Percentiles rank a stretch among this genome's conserved stretches.
phyloP scores from a whole-genome alignment of 53 echinoderm and acorn worm genomes.

The Echinarachnius parma region DNA sequence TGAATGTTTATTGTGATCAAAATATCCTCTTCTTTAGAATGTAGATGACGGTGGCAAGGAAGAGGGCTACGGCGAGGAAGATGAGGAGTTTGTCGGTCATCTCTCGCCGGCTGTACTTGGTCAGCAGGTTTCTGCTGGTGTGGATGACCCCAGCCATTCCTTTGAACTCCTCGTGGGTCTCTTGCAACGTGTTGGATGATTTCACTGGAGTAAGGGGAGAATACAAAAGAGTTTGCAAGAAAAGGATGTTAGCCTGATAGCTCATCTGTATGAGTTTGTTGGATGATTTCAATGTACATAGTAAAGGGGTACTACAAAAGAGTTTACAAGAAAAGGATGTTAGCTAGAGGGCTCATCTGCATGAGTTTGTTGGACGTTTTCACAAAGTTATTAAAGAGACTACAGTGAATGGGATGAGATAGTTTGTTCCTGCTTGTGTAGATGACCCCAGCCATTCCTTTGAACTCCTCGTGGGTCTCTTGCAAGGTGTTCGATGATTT shows the following conservation, averaged over 20 bases:
- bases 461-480: slow-evolving; percentile 91
- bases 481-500: slow-evolving; percentile 72
- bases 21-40: slow-evolving; percentile 96
- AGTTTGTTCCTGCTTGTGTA: slow-evolving; percentile 90
- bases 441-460: slow-evolving; percentile 88
- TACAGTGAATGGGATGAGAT: too few species aligned
- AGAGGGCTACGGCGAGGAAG: slow-evolving; percentile 89
- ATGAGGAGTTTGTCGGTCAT: slow-evolving; percentile 91
- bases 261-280: too few species aligned
- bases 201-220: slow-evolving; percentile 60
- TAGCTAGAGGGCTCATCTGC: too few species aligned
- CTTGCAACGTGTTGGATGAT: slow-evolving; percentile 70
- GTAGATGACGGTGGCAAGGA: slow-evolving; percentile 87
- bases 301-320: too few species aligned
- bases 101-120: slow-evolving; percentile 91
- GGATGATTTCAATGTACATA: too few species aligned
- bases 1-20: too few species aligned
- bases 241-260: too few species aligned
- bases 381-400: too few species aligned
- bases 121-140: slow-evolving; percentile 89
- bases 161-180: slow-evolving; percentile 93
- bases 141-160: slow-evolving; percentile 92
- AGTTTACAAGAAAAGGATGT: too few species aligned
- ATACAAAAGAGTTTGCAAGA: background rate
- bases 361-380: too few species aligned